Percentiles rank a stretch among this genome's conserved stretches.
phyloP scores from a whole-genome alignment of 2,888 invertebrate genomes.

The Chouioia cunea region DNA sequence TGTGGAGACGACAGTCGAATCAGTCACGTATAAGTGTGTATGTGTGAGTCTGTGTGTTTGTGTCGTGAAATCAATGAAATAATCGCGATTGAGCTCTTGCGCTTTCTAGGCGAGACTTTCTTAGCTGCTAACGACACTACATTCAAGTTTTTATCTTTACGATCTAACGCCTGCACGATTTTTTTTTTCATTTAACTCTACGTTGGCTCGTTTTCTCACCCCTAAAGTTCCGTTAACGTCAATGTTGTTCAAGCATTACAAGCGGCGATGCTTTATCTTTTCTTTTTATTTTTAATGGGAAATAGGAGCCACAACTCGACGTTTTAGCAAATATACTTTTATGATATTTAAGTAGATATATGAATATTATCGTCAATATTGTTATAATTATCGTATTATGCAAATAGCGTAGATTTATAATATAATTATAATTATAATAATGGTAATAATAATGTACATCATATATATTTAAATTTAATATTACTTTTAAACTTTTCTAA shows the following conservation, averaged over 20 bases:
- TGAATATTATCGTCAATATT: slow-evolving; percentile 46
- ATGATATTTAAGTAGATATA: slow-evolving; percentile 45
- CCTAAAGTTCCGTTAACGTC: not conserved
- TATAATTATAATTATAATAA: slow-evolving; percentile 45
- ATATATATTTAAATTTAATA: slow-evolving; percentile 64
- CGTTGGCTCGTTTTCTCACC: slow-evolving; percentile 17
- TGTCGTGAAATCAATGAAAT: slow-evolving; percentile 24
- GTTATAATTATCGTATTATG: slow-evolving; percentile 46
- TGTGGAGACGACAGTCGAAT: slow-evolving; percentile 24
- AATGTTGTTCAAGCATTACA: not conserved
- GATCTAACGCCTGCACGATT: slow-evolving; percentile 21
- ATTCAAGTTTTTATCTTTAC: slow-evolving; percentile 42
- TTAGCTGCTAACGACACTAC: slow-evolving; percentile 50
- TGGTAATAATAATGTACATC: slow-evolving; percentile 54
- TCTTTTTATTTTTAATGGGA: slow-evolving; percentile 20
- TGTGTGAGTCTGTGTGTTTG: slow-evolving; percentile 9
- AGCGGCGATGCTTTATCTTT: not conserved
- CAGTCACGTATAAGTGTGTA: slow-evolving; percentile 17
- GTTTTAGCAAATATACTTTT: slow-evolving; percentile 32
- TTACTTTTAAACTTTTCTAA: slow-evolving; percentile 69
- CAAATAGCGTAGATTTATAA: slow-evolving; percentile 46
- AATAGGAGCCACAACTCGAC: slow-evolving; percentile 30
- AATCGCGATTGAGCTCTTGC: slow-evolving; percentile 23
- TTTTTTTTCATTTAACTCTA: slow-evolving; percentile 30
- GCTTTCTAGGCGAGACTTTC: slow-evolving; percentile 45